A percentile compares a stretch with the other conserved stretches of the same genome.
These are phyloP conservation scores for Turritopsis rubra DNA, from an alignment of 30 jellyfish, hydroid and myxozoan genomes.

Conservation along the genomic window DNA sequence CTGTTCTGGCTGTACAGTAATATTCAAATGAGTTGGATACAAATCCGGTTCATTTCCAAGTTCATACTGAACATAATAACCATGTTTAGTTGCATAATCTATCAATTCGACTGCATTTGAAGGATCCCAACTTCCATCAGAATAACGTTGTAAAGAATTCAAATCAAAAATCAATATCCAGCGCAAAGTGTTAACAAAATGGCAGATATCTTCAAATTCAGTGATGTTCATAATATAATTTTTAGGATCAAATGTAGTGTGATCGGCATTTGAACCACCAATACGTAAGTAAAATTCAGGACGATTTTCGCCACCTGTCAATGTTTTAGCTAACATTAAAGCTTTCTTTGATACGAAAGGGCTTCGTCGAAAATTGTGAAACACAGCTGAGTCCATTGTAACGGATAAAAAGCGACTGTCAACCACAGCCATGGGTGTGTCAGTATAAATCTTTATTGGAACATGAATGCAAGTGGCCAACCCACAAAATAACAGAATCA, in stretches of 20 bases:
- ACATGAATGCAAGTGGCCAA: background rate
- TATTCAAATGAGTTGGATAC: slow-evolving; percentile 50
- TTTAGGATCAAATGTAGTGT: slow-evolving; percentile 34
- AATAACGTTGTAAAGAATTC: slow-evolving; percentile 38
- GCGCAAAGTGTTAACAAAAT: slow-evolving; percentile 37
- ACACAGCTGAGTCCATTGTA: slow-evolving; percentile 38
- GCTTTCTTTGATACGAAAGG: slow-evolving; percentile 43
- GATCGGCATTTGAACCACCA: slow-evolving; percentile 70
- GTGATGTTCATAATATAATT: slow-evolving; percentile 34
- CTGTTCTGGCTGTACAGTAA: slow-evolving; percentile 62
- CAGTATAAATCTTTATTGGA: slow-evolving; percentile 4
- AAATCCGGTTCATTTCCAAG: slow-evolving; percentile 84
- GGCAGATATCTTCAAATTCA: slow-evolving; percentile 51
- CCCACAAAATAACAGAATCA: slow-evolving; percentile 1
- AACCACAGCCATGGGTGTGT: slow-evolving; percentile 4
- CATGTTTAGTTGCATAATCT: slow-evolving; percentile 40
- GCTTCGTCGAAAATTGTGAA: slow-evolving; percentile 11
- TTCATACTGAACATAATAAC: slow-evolving; percentile 65
- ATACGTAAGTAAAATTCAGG: slow-evolving; percentile 52
- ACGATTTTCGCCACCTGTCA: slow-evolving; percentile 30
- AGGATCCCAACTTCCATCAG: slow-evolving; percentile 85
- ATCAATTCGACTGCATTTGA: slow-evolving; percentile 50
- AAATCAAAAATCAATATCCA: slow-evolving; percentile 73
- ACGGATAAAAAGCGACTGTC: slow-evolving; percentile 54
- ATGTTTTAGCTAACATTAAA: slow-evolving; percentile 31